These are phyloP conservation scores for Eupithecia subumbrata DNA, from an alignment of 2,888 invertebrate genomes.

Conservation along the genomic window DNA sequence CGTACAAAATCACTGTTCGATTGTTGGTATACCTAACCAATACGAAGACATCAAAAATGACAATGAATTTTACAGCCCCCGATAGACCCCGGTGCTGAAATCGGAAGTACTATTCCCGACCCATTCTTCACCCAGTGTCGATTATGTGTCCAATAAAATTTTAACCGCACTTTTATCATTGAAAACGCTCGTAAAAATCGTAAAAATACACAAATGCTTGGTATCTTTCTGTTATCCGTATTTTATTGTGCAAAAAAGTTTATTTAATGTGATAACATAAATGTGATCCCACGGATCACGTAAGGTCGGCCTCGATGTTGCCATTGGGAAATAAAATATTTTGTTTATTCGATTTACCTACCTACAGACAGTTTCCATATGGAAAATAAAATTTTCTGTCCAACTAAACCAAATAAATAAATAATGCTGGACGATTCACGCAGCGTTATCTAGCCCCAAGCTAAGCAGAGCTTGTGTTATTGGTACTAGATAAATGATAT, in stretches of 20 bases:
- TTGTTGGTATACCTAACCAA: conserved; percentile 6
- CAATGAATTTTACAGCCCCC: conserved; percentile 24
- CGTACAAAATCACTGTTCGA: conserved; percentile 3
- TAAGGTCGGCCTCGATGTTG: neutral
- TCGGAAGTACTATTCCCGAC: conserved; percentile 26
- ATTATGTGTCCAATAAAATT: conserved; percentile 41
- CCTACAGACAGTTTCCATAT: neutral
- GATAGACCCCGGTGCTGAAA: conserved; percentile 20
- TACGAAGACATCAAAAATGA: conserved; percentile 14
- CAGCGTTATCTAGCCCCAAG: too few species aligned
- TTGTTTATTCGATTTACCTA: neutral
- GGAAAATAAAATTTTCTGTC: neutral
- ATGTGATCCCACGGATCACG: conserved; percentile 16
- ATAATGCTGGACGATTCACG: too few species aligned
- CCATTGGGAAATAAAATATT: neutral
- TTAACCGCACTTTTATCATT: conserved; percentile 46
- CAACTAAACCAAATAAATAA: too few species aligned
- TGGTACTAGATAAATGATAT: too few species aligned
- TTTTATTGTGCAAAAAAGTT: conserved; percentile 48
- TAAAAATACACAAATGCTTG: conserved; percentile 37
- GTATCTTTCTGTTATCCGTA: conserved; percentile 23
- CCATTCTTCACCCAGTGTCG: conserved; percentile 33
- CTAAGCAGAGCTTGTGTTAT: too few species aligned
- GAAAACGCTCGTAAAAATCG: conserved; percentile 47
- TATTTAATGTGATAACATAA: conserved; percentile 24